Evolutionary conservation across 2,113 vertebrate species (phyloP), one percentile per base, ranked within the genome.

Genomic region (Cyphomyrus plagiostoma): DNA sequence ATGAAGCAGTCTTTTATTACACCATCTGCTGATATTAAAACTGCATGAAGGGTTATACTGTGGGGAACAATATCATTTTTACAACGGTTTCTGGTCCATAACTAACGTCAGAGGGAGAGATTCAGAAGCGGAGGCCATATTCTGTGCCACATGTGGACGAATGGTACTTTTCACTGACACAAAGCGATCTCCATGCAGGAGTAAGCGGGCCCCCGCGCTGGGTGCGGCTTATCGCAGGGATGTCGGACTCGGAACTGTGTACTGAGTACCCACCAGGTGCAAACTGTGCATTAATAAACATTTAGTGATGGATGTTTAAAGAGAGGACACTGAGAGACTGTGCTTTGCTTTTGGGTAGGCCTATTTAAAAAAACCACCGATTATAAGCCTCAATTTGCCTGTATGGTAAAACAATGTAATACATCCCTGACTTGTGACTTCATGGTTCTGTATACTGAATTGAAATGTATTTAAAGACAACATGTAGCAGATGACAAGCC

Each of bases 11-110:
- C 26, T 82, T 89, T 89, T 89, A 89, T 89, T 89, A 82, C 70
- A 82, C 88, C 88, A 89, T 89, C 88, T 89, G 88, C n/a, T 89
- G 48, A 50, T 52, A 80, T 89, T 80, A 83, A 77, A 52, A 80
- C 88, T 82, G 26, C 88, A 89, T 82, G 66, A 52, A 52, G 70
- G 88, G 26, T 74, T 77, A 45, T 50, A 6, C 52, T 19, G 11
- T 7, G 74, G 88, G 74, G 49, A 82, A 56, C 50, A 87, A 53
- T 87, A 87, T 87, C 84, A 26, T 49, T 46, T 30, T 50, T 66
- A 83, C 19, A 35, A 86, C 13, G 30, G 52, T 62, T 86, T 26
- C 89, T 86, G 89, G 13, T 83, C 19, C 52, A 83, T 84, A 83
- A 80, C 56, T 89, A 85, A 85, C 13, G 11, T 13, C 30, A 15